Conservation (phyloP, 2,113 vertebrate genomes). For the Oenanthe melanoleuca region DNA sequence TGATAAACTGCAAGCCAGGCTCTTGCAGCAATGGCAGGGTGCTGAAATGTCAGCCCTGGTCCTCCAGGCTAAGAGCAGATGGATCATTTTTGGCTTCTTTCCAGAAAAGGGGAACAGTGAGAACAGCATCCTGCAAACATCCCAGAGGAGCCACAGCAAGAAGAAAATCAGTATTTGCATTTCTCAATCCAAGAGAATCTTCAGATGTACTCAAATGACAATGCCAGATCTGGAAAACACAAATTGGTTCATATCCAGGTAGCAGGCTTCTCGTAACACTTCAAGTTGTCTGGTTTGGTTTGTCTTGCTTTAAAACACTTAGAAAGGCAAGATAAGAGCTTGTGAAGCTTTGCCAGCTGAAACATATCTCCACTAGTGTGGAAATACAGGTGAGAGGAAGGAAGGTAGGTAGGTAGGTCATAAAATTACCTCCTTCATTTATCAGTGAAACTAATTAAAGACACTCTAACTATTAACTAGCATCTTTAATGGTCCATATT, state of each 20-base stretch:
- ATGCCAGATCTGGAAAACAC: neutral
- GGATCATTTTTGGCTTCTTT: neutral
- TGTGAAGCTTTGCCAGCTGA: neutral
- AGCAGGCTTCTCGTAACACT: neutral
- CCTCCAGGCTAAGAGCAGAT: neutral
- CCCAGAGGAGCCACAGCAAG: neutral
- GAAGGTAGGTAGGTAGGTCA: neutral
- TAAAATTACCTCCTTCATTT: neutral
- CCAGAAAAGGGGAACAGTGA: neutral
- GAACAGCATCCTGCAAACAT: neutral
- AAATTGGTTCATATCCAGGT: neutral
- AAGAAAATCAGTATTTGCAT: neutral
- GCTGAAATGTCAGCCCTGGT: neutral
- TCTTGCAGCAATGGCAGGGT: neutral
- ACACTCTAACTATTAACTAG: neutral
- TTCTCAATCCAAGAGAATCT: neutral
- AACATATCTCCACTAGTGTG: neutral
- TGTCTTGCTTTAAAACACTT: neutral
- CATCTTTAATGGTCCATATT: neutral
- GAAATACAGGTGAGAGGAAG: neutral
- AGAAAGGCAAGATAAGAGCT: neutral
- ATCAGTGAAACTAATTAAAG: neutral
- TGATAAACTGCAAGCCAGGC: neutral
- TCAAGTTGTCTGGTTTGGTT: neutral
- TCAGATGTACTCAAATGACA: fast-evolving